Evolutionary conservation across 2,113 vertebrate genomes (phyloP), one percentile per base, ranked within the genome.

Genomic region (Pomatorhinus ruficollis): DNA sequence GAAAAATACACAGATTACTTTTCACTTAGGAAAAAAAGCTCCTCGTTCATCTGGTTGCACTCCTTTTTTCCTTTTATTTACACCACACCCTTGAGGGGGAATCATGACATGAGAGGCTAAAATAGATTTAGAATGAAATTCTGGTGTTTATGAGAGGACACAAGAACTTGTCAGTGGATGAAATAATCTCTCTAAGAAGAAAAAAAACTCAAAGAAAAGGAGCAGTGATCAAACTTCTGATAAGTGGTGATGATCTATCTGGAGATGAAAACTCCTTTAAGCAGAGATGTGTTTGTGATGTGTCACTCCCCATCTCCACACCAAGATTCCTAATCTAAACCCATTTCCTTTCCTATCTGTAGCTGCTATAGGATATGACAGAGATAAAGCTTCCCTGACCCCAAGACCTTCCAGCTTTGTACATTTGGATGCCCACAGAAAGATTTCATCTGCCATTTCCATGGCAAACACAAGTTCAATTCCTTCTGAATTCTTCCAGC

Each of bases 1-100:
- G 90, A 64, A 95, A 95, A 92, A 95, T 10, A 89, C 2, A 93
- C 70, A 94, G 66, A 83, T 74, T 79, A 28, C 52, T 81, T 70
- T 91, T 77, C 69, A 75, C 65, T 56, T 42, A 45, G 39, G 59
- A 23, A 30, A 33, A 68, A 60, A 53, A 47, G 24, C 57, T 24
- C 12, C 45, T 81, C 9, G 45, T 80, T 94, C 68, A 69, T 72
- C 45, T 69, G 53, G 53, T 61, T 83, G 59, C 20, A 28, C 33
- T 76, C 47, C 15, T 72, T 50, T 85, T 65, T 53, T 45, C 15
- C 64, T 92, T 6, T 0, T 80, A 35, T 90, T 83, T 86, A 52
- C 49, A 60, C 28, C 65, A 39, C 39, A 59, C 49, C n/a, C 59
- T 86, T 45, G 53, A 91, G 54, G 27, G 42, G 78, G 71, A 90